Conservation (phyloP, 2,113 vertebrate genomes). For the Dendropsophus ebraccatus region DNA sequence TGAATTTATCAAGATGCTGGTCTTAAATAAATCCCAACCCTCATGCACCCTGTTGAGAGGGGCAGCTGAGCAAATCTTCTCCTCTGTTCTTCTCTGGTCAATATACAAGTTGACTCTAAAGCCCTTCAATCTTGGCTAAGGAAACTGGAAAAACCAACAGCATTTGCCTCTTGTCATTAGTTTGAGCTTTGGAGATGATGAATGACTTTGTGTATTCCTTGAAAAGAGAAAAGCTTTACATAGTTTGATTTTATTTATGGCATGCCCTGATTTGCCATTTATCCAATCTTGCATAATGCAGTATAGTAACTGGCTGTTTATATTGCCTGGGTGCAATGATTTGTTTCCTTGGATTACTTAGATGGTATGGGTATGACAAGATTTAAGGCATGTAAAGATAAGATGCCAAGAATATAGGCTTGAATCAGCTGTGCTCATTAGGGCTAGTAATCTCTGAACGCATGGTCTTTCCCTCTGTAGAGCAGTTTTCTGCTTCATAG, state of each 20-base stretch:
- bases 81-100: neutral
- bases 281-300: neutral
- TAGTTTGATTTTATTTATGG: neutral
- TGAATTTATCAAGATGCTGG: too few species aligned
- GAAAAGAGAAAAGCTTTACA: neutral
- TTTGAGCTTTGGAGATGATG: neutral
- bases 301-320: neutral
- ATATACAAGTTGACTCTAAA: neutral
- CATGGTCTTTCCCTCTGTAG: neutral
- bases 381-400: neutral
- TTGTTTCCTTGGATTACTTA: neutral
- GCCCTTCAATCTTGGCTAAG: neutral
- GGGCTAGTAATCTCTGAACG: neutral
- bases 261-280: neutral
- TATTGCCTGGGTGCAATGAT: neutral
- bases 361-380: neutral
- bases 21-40: too few species aligned
- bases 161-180: neutral
- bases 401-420: neutral
- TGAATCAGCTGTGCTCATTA: slow-evolving; percentile 2
- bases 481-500: neutral
- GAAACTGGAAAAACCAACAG: neutral
- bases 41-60: too few species aligned
- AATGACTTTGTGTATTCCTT: neutral
- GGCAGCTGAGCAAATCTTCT: too few species aligned